Percentiles rank a stretch among this genome's conserved stretches.
These are phyloP conservation scores for Scarus forsteni DNA, from an alignment of 2,797 vertebrate species.

Conservation along the genomic window DNA sequence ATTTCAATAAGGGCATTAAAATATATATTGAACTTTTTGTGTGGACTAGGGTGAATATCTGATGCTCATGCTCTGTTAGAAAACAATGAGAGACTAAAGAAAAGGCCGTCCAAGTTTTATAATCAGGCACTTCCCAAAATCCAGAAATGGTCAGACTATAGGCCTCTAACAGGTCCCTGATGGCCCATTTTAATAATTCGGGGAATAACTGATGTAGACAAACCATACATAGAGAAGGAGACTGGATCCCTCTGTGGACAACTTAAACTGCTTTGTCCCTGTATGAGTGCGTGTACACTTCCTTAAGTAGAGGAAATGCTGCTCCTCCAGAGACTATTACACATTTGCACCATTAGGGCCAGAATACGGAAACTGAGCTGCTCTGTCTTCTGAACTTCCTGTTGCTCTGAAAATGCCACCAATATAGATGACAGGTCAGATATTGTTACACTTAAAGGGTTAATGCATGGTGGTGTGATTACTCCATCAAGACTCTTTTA, in stretches of 20 bases:
- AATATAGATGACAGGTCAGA: constrained; percentile 16
- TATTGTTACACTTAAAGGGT: constrained; percentile 15
- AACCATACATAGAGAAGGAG: constrained; percentile 76
- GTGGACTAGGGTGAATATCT: too few relatives aligned
- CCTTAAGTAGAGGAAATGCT: constrained; percentile 70
- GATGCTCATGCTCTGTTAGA: too few relatives aligned
- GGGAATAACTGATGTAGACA: constrained; percentile 86
- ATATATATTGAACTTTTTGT: too few relatives aligned
- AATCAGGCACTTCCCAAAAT: background rate
- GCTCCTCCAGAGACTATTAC: constrained; percentile 72
- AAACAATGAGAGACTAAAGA: too few relatives aligned
- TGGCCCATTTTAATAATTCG: constrained; percentile 71
- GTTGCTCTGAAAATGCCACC: constrained; percentile 41
- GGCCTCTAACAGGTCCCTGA: constrained; percentile 74
- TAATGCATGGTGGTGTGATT: too few relatives aligned
- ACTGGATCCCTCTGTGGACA: constrained; percentile 69
- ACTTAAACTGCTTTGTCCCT: constrained; percentile 54
- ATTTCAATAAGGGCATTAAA: too few relatives aligned
- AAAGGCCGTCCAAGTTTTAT: background rate
- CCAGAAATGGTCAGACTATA: constrained; percentile 39
- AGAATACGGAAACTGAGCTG: constrained; percentile 54
- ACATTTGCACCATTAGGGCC: constrained; percentile 58
- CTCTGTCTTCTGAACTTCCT: constrained; percentile 60
- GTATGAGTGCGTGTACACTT: constrained; percentile 36
- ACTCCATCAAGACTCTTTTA: too few relatives aligned